Evolutionary conservation across 2,888 invertebrate genomes (phyloP).

Genomic region (Criorhina ranunculi): DNA sequence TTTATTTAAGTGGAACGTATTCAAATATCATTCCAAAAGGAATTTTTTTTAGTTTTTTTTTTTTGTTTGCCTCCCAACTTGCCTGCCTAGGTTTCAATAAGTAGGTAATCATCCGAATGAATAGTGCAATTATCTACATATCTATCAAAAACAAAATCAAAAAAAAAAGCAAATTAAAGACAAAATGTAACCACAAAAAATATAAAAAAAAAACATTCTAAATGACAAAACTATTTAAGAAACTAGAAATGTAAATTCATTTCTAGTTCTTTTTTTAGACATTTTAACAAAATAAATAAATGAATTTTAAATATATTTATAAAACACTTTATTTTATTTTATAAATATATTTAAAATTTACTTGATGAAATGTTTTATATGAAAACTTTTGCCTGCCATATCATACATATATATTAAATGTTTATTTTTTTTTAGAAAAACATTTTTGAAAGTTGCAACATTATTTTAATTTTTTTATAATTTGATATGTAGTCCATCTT

Average conservation of each 20-base stretch:
- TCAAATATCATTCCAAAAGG: conserved; percentile 57
- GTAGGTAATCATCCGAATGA: conserved; percentile 57
- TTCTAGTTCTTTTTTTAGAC: not conserved
- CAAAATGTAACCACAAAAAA: conserved; percentile 13
- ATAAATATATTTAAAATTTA: conserved; percentile 49
- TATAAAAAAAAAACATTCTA: conserved; percentile 34
- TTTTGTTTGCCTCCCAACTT: conserved; percentile 61
- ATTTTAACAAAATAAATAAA: not conserved
- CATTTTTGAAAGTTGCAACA: conserved; percentile 54
- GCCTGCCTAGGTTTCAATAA: conserved; percentile 60
- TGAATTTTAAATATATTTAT: conserved; percentile 51
- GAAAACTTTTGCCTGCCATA: conserved; percentile 71
- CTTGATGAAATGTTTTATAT: conserved; percentile 28
- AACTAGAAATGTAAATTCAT: not conserved
- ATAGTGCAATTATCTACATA: conserved; percentile 68
- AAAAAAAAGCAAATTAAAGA: conserved; percentile 51
- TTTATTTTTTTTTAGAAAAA: conserved; percentile 19
- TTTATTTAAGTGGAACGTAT: conserved; percentile 61
- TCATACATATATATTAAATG: conserved; percentile 34
- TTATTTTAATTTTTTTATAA: conserved; percentile 16
- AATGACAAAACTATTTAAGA: conserved; percentile 29
- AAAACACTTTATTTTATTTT: conserved; percentile 5
- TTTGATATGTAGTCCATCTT: conserved; percentile 34
- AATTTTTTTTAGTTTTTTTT: conserved; percentile 16
- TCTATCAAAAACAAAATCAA: conserved; percentile 40